Base-by-base conservation (phyloP, 30 jellyfish, hydroid and myxozoan genomes). In the Cassiopea andromeda region DNA sequence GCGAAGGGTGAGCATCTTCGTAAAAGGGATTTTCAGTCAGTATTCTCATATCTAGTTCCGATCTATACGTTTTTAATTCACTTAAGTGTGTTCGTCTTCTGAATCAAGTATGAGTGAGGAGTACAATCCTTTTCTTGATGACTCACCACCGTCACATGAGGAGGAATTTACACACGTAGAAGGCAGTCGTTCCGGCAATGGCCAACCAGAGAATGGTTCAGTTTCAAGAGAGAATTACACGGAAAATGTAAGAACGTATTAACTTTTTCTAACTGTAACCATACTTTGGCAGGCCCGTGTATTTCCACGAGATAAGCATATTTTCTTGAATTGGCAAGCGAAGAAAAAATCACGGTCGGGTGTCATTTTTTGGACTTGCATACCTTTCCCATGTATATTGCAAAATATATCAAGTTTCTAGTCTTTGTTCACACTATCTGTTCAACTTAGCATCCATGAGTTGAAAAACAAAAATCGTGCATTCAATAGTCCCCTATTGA, bases 101-200 rank as follows among this genome's bases (percentile, higher is more conserved):
- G 38, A 4, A 17, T n/a, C 8, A 49, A 60, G 16, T 71, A 89
- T 89, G 97, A 75, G 91, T 49, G 89, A 81, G 44, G 97, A 89
- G n/a, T 89, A 78, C 89, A 89, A 89, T 60, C 97, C 97, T 2
- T 89, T 89, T 76, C 97, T 89, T 19, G 95, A 89, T 38, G 97
- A 89, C 4, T 49, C 79, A 45, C 10, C 73, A 16, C 46, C 88
- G 66, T 81, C 77, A 61, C 61, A 80, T 1, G 97, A 80, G 47
- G 92, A 89, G 57, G 89, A 48, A n/a, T 86, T 86, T 73, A 86
- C 84, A 17, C 94, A 86, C 77, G 77, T 57, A 46, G 66, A 44
- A 17, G 44, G 58, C 1, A 70, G 54, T 46, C 74, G 84, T 15
- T 79, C 89, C 18, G 84, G 78, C 77, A 68, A 71, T 77, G 77